Evolutionary conservation across 2,113 vertebrate genomes (phyloP).

Genomic region (Tragelaphus imberbis): DNA sequence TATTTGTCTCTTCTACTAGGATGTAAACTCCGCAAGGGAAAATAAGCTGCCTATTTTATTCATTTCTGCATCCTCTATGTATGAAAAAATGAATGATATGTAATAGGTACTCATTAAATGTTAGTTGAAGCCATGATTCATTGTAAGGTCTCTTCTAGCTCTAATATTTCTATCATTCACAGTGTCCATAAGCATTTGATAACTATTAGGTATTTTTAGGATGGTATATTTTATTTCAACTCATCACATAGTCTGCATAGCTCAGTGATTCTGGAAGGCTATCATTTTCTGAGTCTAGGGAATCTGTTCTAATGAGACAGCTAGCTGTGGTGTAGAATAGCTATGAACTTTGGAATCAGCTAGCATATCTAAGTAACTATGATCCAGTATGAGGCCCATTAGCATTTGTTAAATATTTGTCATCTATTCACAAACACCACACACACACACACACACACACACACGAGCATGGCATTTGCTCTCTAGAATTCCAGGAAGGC

Average conservation of each 20-base stretch:
- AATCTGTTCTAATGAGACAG: constrained; percentile 14
- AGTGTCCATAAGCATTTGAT: background rate
- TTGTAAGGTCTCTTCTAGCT: background rate
- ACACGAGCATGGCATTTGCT: background rate
- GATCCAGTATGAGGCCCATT: background rate
- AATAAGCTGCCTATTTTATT: background rate
- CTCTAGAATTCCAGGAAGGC: constrained; percentile 29
- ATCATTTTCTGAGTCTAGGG: constrained; percentile 9
- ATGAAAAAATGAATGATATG: background rate
- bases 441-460: background rate
- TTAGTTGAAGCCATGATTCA: background rate
- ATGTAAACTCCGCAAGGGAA: background rate
- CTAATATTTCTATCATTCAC: background rate
- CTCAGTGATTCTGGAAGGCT: background rate
- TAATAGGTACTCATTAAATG: background rate
- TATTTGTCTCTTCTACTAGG: background rate
- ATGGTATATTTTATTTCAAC: constrained; percentile 4
- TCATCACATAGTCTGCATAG: background rate
- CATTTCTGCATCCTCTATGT: background rate
- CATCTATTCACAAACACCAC: background rate
- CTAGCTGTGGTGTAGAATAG: background rate
- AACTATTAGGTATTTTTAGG: background rate
- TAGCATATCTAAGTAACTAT: background rate
- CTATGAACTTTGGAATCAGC: background rate
- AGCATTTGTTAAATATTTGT: constrained; percentile 21